These are phyloP conservation scores for Lasaia peninsularis DNA, from an alignment of 1,140 invertebrate genomes.

Conservation along the genomic window DNA sequence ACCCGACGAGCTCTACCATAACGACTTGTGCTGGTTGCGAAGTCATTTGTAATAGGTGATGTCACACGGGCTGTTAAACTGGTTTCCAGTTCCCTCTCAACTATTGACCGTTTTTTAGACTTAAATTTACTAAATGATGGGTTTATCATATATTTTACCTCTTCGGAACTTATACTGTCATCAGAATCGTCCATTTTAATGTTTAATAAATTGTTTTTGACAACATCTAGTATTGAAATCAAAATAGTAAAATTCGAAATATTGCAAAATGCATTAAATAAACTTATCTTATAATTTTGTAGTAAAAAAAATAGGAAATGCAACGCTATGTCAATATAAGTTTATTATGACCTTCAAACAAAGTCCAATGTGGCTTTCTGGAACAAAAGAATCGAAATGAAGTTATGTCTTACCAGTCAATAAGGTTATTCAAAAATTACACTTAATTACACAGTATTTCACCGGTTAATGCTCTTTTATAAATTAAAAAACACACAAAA, in stretches of 20 bases:
- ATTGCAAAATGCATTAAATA: slow-evolving; percentile 18
- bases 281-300: slow-evolving; percentile 22
- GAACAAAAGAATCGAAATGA: slow-evolving; percentile 71
- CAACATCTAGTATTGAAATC: slow-evolving; percentile 2
- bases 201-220: not conserved
- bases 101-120: slow-evolving; percentile 57
- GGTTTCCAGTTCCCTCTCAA: slow-evolving; percentile 64
- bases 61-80: slow-evolving; percentile 55
- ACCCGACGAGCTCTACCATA: slow-evolving; percentile 64
- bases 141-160: slow-evolving; percentile 33
- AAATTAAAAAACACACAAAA: slow-evolving; percentile 30
- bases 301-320: slow-evolving; percentile 35
- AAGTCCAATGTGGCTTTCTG: slow-evolving; percentile 37
- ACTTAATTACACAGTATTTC: slow-evolving; percentile 19
- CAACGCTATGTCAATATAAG: slow-evolving; percentile 25
- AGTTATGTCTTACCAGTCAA: slow-evolving; percentile 47
- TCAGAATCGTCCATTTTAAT: slow-evolving; percentile 61
- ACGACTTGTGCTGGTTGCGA: slow-evolving; percentile 54
- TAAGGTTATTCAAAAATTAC: slow-evolving; percentile 54
- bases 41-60: slow-evolving; percentile 45
- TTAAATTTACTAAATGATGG: slow-evolving; percentile 36
- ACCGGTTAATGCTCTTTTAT: slow-evolving; percentile 22
- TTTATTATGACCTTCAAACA: slow-evolving; percentile 26
- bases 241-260: slow-evolving; percentile 22
- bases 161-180: slow-evolving; percentile 51